These are phyloP conservation scores for Leptopilina clavipes DNA, from an alignment of 1,140 invertebrate species.

Conservation along the genomic window DNA sequence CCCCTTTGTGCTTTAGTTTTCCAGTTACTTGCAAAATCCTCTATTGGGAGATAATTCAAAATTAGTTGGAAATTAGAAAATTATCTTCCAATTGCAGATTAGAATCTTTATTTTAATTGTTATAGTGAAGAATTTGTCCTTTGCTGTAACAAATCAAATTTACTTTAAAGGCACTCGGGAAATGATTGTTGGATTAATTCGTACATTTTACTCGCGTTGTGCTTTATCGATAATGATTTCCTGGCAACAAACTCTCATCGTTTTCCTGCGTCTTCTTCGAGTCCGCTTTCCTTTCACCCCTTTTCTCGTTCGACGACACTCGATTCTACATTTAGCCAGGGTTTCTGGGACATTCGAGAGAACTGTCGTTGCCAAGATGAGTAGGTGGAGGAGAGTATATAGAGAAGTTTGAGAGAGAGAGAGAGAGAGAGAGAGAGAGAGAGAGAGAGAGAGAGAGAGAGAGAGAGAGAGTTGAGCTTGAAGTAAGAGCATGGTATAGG, in stretches of 20 bases:
- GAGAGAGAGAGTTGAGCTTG: constrained; percentile 45
- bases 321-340: constrained; percentile 53
- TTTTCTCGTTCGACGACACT: constrained; percentile 59
- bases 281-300: constrained; percentile 45
- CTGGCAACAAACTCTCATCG: constrained; percentile 45
- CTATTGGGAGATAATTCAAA: no score
- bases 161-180: constrained; percentile 45
- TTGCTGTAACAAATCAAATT: constrained; percentile 35
- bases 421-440: constrained; percentile 11
- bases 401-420: constrained; percentile 7
- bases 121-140: background rate
- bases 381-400: constrained; percentile 47
- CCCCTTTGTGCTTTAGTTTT: no score
- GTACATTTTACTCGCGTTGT: constrained; percentile 54
- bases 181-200: constrained; percentile 52
- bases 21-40: no score
- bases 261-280: constrained; percentile 53
- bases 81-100: background rate
- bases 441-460: constrained; percentile 11
- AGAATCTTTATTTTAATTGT: constrained; percentile 37
- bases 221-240: constrained; percentile 60
- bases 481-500: constrained; percentile 42
- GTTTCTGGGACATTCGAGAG: constrained; percentile 65
- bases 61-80: no score
- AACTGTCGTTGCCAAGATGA: constrained; percentile 56